Percentiles rank a stretch among this genome's conserved stretches.
These are phyloP conservation scores for Leptinotarsa texana DNA, from an alignment of 1,140 invertebrate genomes.

Conservation along the genomic window DNA sequence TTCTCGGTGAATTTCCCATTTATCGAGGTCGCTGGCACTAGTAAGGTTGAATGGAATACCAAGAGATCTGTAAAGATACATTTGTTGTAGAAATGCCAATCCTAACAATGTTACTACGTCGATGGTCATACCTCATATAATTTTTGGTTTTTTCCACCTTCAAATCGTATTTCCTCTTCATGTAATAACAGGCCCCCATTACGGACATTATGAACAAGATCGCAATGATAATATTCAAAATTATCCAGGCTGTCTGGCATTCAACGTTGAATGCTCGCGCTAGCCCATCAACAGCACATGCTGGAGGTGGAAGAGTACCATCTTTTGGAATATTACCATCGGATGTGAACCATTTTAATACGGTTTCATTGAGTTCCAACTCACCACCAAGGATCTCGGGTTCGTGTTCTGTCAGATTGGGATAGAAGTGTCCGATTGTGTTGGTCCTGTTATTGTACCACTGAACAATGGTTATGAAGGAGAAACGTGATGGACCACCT, in stretches of 20 bases:
- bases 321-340: slow-evolving; percentile 67
- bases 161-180: slow-evolving; percentile 76
- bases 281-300: slow-evolving; percentile 68
- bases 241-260: slow-evolving; percentile 74
- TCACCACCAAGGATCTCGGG: slow-evolving; percentile 57
- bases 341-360: slow-evolving; percentile 68
- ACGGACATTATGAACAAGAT: slow-evolving; percentile 64
- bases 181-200: slow-evolving; percentile 63
- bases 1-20: slow-evolving; percentile 85
- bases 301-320: slow-evolving; percentile 63
- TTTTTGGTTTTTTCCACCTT: slow-evolving; percentile 71
- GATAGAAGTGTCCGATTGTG: slow-evolving; percentile 68
- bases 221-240: slow-evolving; percentile 73
- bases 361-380: slow-evolving; percentile 60
- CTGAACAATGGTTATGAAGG: slow-evolving; percentile 73
- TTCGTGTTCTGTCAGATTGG: slow-evolving; percentile 56
- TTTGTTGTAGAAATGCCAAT: slow-evolving; percentile 54
- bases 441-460: slow-evolving; percentile 62
- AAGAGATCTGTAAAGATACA: slow-evolving; percentile 49
- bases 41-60: slow-evolving; percentile 21
- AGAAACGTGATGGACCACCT: slow-evolving; percentile 69
- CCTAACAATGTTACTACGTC: background rate
- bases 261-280: slow-evolving; percentile 67
- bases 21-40: slow-evolving; percentile 63
- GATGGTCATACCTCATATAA: slow-evolving; percentile 72